Evolutionary conservation across 1,140 invertebrate species (phyloP).

Genomic region (Psilanteris sp.): DNA sequence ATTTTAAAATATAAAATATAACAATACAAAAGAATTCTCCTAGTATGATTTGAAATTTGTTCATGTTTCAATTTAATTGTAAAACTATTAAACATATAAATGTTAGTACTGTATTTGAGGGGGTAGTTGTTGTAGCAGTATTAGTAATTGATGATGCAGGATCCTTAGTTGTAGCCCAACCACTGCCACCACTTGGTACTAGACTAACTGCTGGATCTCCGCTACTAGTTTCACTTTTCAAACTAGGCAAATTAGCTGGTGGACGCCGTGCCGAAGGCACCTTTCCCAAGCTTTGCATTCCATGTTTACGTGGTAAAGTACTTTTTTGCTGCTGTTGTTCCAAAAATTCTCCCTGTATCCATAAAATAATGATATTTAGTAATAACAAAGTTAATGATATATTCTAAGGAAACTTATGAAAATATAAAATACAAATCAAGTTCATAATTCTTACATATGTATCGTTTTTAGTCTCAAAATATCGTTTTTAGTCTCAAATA

Average conservation of each 20-base stretch:
- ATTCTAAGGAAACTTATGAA: no score
- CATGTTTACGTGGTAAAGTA: constrained; percentile 95
- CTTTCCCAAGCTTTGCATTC: constrained; percentile 99
- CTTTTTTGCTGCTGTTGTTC: constrained; percentile 93
- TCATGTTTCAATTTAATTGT: no score
- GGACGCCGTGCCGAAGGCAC: constrained; percentile 95
- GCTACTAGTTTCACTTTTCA: constrained; percentile 94
- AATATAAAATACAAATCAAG: no score
- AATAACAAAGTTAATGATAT: no score
- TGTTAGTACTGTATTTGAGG: constrained; percentile 72
- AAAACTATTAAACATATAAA: no score
- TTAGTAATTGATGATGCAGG: constrained; percentile 71
- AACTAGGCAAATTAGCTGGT: constrained; percentile 97
- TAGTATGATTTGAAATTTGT: no score
- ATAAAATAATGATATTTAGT: no score
- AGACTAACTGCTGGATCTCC: constrained; percentile 87
- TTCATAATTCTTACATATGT: no score
- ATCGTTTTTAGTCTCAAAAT: no score
- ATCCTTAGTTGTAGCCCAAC: constrained; percentile 84
- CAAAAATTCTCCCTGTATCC: constrained; percentile 88
- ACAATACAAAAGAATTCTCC: no score
- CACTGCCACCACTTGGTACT: constrained; percentile 86
- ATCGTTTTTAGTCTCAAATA: no score
- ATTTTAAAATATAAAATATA: no score
- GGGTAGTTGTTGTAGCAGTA: constrained; percentile 75